Percentiles rank a stretch among this genome's conserved stretches.
Conservation (phyloP, 2,797 vertebrate genomes). For the Sebastes itinus region DNA sequence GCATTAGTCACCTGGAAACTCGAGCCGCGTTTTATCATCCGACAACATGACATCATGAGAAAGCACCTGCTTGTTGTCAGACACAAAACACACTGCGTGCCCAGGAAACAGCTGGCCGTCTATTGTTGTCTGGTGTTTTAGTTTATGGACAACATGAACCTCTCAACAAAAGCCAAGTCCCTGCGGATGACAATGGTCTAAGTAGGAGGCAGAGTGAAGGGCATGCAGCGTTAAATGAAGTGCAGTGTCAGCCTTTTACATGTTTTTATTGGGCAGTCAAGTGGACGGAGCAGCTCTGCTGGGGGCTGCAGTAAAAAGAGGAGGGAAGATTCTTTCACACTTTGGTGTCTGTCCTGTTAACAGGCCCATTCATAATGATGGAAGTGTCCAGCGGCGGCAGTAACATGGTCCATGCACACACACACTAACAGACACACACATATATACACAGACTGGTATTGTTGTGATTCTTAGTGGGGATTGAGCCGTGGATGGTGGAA, state of each 20-base stretch:
- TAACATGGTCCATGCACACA: background rate
- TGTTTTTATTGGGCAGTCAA: conserved; percentile 67
- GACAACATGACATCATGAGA: conserved; percentile 60
- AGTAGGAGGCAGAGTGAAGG: conserved; percentile 67
- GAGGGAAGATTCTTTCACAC: conserved; percentile 67
- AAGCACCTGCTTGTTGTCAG: conserved; percentile 58
- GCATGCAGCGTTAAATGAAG: conserved; percentile 68
- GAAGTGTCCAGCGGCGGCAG: background rate
- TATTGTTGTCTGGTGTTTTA: conserved; percentile 74
- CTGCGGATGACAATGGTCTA: conserved; percentile 60
- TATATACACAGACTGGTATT: background rate
- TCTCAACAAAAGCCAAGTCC: conserved; percentile 71
- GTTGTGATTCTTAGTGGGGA: background rate
- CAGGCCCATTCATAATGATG: conserved; percentile 29
- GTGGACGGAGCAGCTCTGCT: conserved; percentile 41
- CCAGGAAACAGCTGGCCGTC: conserved; percentile 73
- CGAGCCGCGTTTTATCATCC: background rate
- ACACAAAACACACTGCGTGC: conserved; percentile 51
- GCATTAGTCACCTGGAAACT: conserved; percentile 40
- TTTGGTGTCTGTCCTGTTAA: conserved; percentile 62
- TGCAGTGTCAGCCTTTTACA: conserved; percentile 70
- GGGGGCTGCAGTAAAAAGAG: conserved; percentile 67
- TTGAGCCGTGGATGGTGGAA: background rate
- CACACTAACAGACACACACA: background rate
- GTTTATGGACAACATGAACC: conserved; percentile 74